A percentile compares a stretch with the other conserved stretches of the same genome.
phyloP scores from a whole-genome alignment of 1,140 invertebrate species.

The Micrasema minimum region DNA sequence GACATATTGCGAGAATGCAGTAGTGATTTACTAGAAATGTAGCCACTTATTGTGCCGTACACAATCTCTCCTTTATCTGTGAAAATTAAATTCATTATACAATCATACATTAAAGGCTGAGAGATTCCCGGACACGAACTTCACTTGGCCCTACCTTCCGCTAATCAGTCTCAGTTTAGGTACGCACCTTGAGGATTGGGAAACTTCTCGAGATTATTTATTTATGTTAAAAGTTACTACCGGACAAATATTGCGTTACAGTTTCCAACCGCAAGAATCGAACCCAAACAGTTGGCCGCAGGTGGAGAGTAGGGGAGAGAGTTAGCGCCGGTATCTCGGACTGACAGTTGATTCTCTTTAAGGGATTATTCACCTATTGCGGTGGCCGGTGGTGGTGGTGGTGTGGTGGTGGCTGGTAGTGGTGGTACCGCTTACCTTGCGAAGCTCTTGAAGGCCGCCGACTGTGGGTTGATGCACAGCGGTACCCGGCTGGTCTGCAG shows the following conservation, averaged over 20 bases:
- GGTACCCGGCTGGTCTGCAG: constrained; percentile 93
- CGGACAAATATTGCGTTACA: constrained; percentile 5
- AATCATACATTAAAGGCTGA: constrained; percentile 24
- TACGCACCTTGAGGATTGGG: constrained; percentile 6
- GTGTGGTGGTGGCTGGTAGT: constrained; percentile 56
- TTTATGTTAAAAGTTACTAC: background rate
- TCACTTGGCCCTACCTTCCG: constrained; percentile 7
- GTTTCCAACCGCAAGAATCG: constrained; percentile 1
- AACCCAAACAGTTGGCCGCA: constrained; percentile 11
- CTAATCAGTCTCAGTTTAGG: constrained; percentile 1
- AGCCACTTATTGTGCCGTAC: constrained; percentile 38
- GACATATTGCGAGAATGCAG: constrained; percentile 28
- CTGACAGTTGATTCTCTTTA: constrained; percentile 50
- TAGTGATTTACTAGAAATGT: constrained; percentile 18
- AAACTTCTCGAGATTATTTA: background rate
- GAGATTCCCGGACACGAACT: constrained; percentile 13
- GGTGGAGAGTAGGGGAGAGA: background rate
- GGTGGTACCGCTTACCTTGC: constrained; percentile 85
- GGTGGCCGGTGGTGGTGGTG: constrained; percentile 60
- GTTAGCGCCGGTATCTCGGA: constrained; percentile 26
- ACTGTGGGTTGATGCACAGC: constrained; percentile 98
- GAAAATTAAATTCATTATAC: constrained; percentile 44
- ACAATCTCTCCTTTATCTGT: constrained; percentile 44
- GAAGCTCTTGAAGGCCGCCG: constrained; percentile 99
- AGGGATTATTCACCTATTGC: constrained; percentile 53